These are phyloP conservation scores for Caenorhabditis briggsae DNA, from an alignment of 1,140 invertebrate genomes.

Conservation along the genomic window DNA sequence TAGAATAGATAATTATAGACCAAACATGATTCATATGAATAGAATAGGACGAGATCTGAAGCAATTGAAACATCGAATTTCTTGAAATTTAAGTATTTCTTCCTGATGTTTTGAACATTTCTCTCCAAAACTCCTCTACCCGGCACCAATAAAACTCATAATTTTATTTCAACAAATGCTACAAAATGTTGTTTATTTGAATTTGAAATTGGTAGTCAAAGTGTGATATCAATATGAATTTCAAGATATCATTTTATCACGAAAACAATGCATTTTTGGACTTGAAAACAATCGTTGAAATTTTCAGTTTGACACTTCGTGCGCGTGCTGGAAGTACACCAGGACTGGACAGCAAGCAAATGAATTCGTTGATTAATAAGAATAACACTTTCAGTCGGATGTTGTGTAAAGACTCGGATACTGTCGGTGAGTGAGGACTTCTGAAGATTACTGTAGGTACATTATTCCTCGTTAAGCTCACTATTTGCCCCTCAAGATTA, in stretches of 20 bases:
- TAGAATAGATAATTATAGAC: no score
- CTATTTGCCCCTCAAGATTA: no score
- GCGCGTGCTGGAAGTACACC: constrained; percentile 43
- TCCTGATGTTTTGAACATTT: no score
- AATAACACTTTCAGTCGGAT: constrained; percentile 32
- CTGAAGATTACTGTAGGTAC: no score
- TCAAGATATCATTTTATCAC: no score
- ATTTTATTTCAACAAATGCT: background rate
- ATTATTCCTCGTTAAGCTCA: background rate
- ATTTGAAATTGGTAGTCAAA: background rate
- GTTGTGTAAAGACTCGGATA: constrained; percentile 7
- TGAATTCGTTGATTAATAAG: constrained; percentile 6
- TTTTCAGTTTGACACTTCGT: constrained; percentile 21
- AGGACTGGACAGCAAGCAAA: constrained; percentile 6
- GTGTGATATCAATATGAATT: background rate
- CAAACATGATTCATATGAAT: no score
- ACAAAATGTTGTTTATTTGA: background rate
- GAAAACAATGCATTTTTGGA: background rate
- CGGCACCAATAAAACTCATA: background rate
- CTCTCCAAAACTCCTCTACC: no score
- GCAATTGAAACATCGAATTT: no score
- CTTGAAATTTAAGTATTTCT: no score
- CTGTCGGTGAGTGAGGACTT: constrained; percentile 1
- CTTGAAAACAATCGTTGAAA: background rate
- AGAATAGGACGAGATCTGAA: no score